Evolutionary conservation across 2,888 invertebrate species (phyloP), one percentile per base, ranked within the genome.

Genomic region (Conus canariensis): DNA sequence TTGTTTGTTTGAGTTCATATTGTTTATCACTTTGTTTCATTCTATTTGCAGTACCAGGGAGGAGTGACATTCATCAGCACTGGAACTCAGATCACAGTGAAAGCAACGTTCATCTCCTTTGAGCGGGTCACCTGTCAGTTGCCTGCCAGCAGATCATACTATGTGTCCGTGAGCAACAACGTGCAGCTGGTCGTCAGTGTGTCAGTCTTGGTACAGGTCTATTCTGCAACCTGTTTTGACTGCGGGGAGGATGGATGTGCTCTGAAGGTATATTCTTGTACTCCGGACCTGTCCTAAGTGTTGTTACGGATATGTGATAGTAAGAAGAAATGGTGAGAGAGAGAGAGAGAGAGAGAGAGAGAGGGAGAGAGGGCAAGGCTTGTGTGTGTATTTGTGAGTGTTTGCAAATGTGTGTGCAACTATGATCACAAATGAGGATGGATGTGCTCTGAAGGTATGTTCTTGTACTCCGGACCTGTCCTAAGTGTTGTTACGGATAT

Each of bases 91-190:
- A 22, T 56, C 60, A 87, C 74, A 30, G 89, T 90, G 22, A 70
- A 85, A 56, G 92, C 91, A n/a, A 30, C 56, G 9, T 92, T 92
- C 58, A 87, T 92, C 22, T 91, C 92, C 14, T 93, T 89, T 86
- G 92, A 93, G 86, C 88, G 92, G 30, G 90, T 94, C 83, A 82
- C 80, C 25, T 94, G 94, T 86, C 77, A 30, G 19, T 83, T 92
- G 6, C 91, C 93, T 64, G 83, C 64, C 67, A 58, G 30, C 12
- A 87, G 88, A n/a, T 92, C 92, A 30, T 93, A 92, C 90, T 85
- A 87, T 19, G 88, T 94, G 19, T 85, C 91, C 14, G 90, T 93
- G 14, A 88, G 89, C 14, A 92, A 91, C 82, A 91, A 91, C 67
- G 60, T 88, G 25, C 67, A 56, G 10, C 82, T 90, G 19, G 88